These are phyloP conservation scores for Ardeotis arabs DNA, from an alignment of 2,113 vertebrate genomes.

Conservation along the genomic window DNA sequence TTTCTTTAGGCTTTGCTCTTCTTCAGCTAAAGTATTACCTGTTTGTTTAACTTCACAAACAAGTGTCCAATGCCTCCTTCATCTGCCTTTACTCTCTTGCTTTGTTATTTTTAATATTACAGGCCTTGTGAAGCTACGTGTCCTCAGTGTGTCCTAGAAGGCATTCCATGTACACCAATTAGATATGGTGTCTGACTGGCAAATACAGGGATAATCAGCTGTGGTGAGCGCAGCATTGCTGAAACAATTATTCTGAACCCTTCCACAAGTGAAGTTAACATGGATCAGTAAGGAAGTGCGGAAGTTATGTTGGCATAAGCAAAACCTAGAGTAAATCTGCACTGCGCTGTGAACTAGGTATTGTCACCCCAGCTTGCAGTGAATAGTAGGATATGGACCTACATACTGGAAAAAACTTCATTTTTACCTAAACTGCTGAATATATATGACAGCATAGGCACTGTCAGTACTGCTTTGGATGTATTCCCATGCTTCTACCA, in stretches of 20 bases:
- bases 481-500: neutral
- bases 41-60: neutral
- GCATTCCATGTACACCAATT: neutral
- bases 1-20: neutral
- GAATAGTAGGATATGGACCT: neutral
- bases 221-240: neutral
- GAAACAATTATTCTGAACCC: neutral
- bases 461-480: neutral
- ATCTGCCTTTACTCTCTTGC: neutral
- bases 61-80: neutral
- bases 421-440: neutral
- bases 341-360: neutral
- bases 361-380: neutral
- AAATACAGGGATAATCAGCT: neutral
- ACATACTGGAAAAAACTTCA: accelerated
- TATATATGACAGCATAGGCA: accelerated
- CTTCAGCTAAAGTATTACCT: neutral
- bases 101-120: neutral
- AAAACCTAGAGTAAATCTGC: neutral
- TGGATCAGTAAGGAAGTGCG: accelerated
- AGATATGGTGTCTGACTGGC: neutral
- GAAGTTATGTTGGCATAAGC: neutral
- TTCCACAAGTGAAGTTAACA: neutral
- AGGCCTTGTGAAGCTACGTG: accelerated
- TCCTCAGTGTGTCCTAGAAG: neutral